phyloP scores from a whole-genome alignment of 2,113 vertebrate genomes.

The Heterotilapia buettikoferi region DNA sequence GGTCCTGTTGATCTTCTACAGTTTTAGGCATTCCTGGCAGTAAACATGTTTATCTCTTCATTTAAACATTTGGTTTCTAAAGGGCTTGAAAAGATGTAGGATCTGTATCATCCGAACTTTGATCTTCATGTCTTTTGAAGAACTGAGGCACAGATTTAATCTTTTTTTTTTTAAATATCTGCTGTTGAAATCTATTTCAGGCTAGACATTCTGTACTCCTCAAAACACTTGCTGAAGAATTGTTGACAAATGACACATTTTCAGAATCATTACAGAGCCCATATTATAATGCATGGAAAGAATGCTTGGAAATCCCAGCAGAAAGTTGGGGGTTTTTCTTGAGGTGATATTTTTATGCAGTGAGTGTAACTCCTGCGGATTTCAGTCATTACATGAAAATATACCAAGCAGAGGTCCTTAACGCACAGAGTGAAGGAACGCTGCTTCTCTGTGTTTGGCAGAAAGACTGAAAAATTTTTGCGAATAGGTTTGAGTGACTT shows the following conservation, averaged over 20 bases:
- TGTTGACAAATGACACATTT: not conserved
- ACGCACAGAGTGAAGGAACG: not conserved
- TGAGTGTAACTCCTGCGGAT: not conserved
- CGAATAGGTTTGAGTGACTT: not conserved
- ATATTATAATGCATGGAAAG: not conserved
- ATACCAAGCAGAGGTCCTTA: not conserved
- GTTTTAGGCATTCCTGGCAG: not conserved
- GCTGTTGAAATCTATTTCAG: not conserved
- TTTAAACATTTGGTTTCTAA: not conserved
- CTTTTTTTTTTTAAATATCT: not conserved
- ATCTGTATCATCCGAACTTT: not conserved
- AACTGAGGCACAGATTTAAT: not conserved
- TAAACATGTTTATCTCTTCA: not conserved
- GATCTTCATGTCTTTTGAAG: not conserved
- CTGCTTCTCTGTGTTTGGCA: not conserved
- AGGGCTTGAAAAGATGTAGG: not conserved
- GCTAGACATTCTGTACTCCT: not conserved
- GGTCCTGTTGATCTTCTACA: not conserved
- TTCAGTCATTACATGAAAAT: not conserved
- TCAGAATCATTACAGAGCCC: not conserved
- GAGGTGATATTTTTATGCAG: not conserved
- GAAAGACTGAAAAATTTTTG: not conserved
- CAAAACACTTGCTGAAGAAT: not conserved
- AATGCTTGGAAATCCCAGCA: not conserved
- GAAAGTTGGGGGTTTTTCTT: rapidly evolving